Percentiles rank a stretch among this genome's conserved stretches.
These are phyloP conservation scores for Poeciliopsis presidionis DNA, from an alignment of 2,797 vertebrate species.

Conservation along the genomic window DNA sequence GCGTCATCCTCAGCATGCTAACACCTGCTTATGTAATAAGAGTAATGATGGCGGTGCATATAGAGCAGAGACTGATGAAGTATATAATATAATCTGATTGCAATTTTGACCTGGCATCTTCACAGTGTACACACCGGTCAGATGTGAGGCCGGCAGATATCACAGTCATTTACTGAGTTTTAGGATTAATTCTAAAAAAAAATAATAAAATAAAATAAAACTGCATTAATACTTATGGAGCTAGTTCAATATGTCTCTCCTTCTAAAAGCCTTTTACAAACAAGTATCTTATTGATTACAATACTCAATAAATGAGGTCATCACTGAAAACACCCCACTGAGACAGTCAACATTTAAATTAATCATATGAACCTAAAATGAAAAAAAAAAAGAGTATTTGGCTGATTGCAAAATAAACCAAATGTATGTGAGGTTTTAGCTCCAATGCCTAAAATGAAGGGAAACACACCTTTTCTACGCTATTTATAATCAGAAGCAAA, in stretches of 20 bases:
- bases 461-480: background rate
- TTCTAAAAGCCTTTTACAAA: no score
- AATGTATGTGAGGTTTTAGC: background rate
- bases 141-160: slow-evolving; percentile 13
- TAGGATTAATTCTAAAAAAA: background rate
- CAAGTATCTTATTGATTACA: no score
- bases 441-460: background rate
- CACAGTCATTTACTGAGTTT: background rate
- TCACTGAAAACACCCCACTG: background rate
- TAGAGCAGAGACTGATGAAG: slow-evolving; percentile 14
- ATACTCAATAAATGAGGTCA: no score
- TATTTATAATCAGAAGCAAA: background rate
- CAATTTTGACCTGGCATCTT: slow-evolving; percentile 24
- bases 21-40: slow-evolving; percentile 41
- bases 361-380: background rate
- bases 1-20: slow-evolving; percentile 28
- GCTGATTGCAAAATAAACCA: background rate
- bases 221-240: background rate
- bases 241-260: background rate
- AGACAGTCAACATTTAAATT: background rate
- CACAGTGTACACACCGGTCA: slow-evolving; percentile 8
- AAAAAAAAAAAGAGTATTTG: background rate
- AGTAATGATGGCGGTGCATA: slow-evolving; percentile 18
- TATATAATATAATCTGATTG: slow-evolving; percentile 24
- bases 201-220: background rate